Percentiles rank a stretch among this genome's conserved stretches.
These are phyloP conservation scores for Cerastis rubricosa DNA, from an alignment of 2,888 invertebrate species.

Conservation along the genomic window DNA sequence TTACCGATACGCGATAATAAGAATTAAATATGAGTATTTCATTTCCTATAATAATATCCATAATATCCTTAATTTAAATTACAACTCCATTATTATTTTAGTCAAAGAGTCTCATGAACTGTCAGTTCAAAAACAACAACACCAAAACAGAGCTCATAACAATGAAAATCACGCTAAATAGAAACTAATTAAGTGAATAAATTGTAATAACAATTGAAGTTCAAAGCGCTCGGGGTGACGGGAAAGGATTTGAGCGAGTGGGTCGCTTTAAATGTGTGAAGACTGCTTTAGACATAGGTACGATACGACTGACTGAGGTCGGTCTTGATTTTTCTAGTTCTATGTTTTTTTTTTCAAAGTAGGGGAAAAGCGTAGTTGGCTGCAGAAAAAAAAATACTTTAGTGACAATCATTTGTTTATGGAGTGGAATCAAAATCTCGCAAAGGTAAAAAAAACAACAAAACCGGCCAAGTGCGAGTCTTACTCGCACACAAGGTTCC, in stretches of 20 bases:
- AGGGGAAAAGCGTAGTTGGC: not conserved
- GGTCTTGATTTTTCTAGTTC: not conserved
- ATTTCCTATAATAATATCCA: too few relatives aligned
- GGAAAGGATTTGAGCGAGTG: constrained; percentile 12
- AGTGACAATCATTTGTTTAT: not conserved
- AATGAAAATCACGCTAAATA: constrained; percentile 34
- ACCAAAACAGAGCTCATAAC: constrained; percentile 22
- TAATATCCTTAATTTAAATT: not conserved
- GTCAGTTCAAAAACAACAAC: constrained; percentile 28
- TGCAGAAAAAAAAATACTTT: too few relatives aligned
- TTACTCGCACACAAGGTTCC: too few relatives aligned
- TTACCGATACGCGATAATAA: too few relatives aligned
- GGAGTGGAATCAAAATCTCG: too few relatives aligned
- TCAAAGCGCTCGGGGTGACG: constrained; percentile 33
- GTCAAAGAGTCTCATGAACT: constrained; percentile 8
- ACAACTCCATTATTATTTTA: not conserved
- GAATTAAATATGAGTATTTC: not conserved
- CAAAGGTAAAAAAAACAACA: too few relatives aligned
- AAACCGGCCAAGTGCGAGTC: too few relatives aligned
- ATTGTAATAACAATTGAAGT: constrained; percentile 50
- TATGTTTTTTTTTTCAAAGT: not conserved
- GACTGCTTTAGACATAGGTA: constrained; percentile 1
- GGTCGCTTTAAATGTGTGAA: constrained; percentile 11
- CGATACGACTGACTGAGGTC: not conserved
- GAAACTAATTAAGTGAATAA: constrained; percentile 50